These are phyloP conservation scores for Papilio gigon DNA, from an alignment of 2,888 invertebrate genomes.

Conservation along the genomic window DNA sequence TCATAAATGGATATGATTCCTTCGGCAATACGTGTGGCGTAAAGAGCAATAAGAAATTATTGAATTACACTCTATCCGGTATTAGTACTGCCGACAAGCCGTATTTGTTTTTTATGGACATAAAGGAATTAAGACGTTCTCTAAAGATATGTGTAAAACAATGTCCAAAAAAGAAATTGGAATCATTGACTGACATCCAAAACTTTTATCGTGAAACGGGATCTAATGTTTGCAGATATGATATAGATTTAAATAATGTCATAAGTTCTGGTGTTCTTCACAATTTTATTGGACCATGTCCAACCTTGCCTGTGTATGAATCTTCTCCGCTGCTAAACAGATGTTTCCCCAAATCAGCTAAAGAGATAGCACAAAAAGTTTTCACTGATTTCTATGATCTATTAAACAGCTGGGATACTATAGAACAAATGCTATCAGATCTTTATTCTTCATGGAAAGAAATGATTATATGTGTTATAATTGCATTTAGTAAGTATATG, in stretches of 20 bases:
- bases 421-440: slow-evolving; percentile 94
- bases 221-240: slow-evolving; percentile 89
- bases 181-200: slow-evolving; percentile 85
- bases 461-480: slow-evolving; percentile 89
- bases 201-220: slow-evolving; percentile 88
- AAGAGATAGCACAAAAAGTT: slow-evolving; percentile 84
- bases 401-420: slow-evolving; percentile 93
- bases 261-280: slow-evolving; percentile 67
- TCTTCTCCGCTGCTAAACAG: slow-evolving; percentile 92
- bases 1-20: slow-evolving; percentile 95
- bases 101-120: slow-evolving; percentile 92
- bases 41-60: slow-evolving; percentile 88
- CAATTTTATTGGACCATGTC: slow-evolving; percentile 88
- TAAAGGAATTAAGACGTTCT: slow-evolving; percentile 88
- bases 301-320: slow-evolving; percentile 88
- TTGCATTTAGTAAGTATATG: slow-evolving; percentile 88
- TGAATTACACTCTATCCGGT: slow-evolving; percentile 89
- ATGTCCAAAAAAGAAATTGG: slow-evolving; percentile 88
- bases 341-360: slow-evolving; percentile 90
- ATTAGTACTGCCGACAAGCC: slow-evolving; percentile 90
- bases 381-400: slow-evolving; percentile 89
- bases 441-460: slow-evolving; percentile 94
- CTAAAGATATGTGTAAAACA: slow-evolving; percentile 94
- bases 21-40: slow-evolving; percentile 97
- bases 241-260: slow-evolving; percentile 82